phyloP scores from a whole-genome alignment of 2,113 vertebrate species.

The Poeciliopsis turrubarensis region DNA sequence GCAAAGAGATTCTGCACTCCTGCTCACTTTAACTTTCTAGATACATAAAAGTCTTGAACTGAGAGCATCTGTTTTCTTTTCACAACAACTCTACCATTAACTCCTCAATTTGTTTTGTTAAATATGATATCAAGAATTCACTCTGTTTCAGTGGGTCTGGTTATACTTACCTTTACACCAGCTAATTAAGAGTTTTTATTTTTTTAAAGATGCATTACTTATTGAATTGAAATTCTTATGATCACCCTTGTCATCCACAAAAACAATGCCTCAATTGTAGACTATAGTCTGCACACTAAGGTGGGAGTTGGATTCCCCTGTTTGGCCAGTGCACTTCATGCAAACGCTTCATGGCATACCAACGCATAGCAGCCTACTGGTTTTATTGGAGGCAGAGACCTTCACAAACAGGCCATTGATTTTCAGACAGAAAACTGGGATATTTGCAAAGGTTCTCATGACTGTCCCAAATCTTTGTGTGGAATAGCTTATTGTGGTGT shows the following conservation, averaged over 20 bases:
- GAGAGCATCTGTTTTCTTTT: not conserved
- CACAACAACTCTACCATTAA: not conserved
- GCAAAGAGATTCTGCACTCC: not conserved
- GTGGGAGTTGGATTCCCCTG: conserved; percentile 75
- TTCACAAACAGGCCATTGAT: conserved; percentile 19
- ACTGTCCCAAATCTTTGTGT: not conserved
- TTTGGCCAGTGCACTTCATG: conserved; percentile 50
- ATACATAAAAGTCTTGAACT: not conserved
- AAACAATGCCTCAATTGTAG: conserved; percentile 72
- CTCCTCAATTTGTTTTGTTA: not conserved
- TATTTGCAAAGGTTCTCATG: not conserved
- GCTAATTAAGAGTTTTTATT: too few species aligned
- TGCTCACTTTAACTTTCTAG: not conserved
- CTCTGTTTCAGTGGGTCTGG: not conserved
- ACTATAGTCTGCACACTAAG: conserved; percentile 64
- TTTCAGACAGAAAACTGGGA: not conserved
- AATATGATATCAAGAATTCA: not conserved
- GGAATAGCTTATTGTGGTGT: not conserved
- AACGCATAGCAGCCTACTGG: conserved; percentile 24
- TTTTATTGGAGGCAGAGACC: not conserved
- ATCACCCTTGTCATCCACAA: conserved; percentile 49
- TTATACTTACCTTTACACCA: not conserved
- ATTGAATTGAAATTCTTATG: conserved; percentile 30
- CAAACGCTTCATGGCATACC: conserved; percentile 40
- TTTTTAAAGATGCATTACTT: not conserved